phyloP scores from a whole-genome alignment of 1,140 invertebrate species.

The Neodiprion virginianus region DNA sequence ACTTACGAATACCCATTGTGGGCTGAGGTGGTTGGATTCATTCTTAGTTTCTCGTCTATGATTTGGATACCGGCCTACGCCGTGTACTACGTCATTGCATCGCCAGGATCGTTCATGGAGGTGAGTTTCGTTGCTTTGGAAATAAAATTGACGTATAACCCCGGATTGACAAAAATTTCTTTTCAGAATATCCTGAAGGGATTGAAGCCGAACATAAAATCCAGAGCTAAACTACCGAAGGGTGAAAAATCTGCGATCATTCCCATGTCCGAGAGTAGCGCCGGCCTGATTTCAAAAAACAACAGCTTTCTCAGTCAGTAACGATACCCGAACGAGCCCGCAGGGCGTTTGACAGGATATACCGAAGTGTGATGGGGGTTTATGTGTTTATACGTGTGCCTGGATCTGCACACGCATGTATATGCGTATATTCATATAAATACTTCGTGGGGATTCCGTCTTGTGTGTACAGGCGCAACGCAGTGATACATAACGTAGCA shows the following conservation, averaged over 20 bases:
- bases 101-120: slow-evolving; percentile 62
- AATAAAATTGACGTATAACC: slow-evolving; percentile 13
- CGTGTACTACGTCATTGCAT: slow-evolving; percentile 63
- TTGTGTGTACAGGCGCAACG: neutral
- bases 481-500: neutral
- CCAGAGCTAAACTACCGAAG: slow-evolving; percentile 55
- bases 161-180: neutral
- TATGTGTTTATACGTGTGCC: neutral
- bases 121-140: slow-evolving; percentile 47
- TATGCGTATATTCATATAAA: neutral
- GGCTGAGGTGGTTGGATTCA: slow-evolving; percentile 76
- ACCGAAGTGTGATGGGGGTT: neutral
- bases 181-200: slow-evolving; percentile 60
- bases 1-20: slow-evolving; percentile 77
- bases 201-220: slow-evolving; percentile 60
- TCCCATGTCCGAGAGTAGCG: slow-evolving; percentile 62
- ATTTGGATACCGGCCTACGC: slow-evolving; percentile 74
- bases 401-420: neutral
- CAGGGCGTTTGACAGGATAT: neutral
- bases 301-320: slow-evolving; percentile 55
- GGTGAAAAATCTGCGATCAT: slow-evolving; percentile 56
- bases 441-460: neutral
- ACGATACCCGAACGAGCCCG: slow-evolving; percentile 29
- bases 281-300: slow-evolving; percentile 55
- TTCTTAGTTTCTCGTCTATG: slow-evolving; percentile 78